A percentile compares a stretch with the other conserved stretches of the same genome.
These are phyloP conservation scores for Petrocephalus schoutedeni DNA, from an alignment of 2,797 vertebrate genomes.

Conservation along the genomic window DNA sequence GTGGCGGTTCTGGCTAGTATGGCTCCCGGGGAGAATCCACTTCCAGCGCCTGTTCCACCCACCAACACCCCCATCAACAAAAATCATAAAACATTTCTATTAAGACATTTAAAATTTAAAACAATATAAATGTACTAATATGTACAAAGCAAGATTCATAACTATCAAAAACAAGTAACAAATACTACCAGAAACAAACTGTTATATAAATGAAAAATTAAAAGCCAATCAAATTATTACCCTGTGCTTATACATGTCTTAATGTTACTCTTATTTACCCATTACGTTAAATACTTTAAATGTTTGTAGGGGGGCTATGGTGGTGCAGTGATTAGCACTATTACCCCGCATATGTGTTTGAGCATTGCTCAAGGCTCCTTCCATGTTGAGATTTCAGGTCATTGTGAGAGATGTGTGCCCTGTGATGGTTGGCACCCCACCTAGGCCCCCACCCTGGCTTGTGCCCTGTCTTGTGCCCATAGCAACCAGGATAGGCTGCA, in stretches of 20 bases:
- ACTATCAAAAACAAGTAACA: neutral
- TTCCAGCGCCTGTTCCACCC: neutral
- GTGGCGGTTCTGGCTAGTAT: neutral
- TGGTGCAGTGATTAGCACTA: neutral
- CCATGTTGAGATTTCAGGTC: neutral
- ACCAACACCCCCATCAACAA: neutral
- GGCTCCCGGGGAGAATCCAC: neutral
- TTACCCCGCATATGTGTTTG: neutral
- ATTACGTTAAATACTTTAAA: neutral
- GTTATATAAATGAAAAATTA: neutral
- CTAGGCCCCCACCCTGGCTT: too few species aligned
- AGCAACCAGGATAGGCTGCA: neutral
- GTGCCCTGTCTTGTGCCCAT: neutral
- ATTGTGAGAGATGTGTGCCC: neutral
- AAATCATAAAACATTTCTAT: neutral
- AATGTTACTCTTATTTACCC: neutral
- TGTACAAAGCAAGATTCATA: neutral
- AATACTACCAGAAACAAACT: neutral
- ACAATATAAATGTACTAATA: neutral
- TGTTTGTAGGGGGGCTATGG: neutral
- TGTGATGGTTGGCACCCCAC: neutral
- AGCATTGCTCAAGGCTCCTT: neutral
- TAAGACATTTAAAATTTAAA: neutral
- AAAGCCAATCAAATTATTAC: neutral
- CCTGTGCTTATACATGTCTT: neutral